phyloP scores from a whole-genome alignment of 2,888 invertebrate species.

The Pyralis farinalis region DNA sequence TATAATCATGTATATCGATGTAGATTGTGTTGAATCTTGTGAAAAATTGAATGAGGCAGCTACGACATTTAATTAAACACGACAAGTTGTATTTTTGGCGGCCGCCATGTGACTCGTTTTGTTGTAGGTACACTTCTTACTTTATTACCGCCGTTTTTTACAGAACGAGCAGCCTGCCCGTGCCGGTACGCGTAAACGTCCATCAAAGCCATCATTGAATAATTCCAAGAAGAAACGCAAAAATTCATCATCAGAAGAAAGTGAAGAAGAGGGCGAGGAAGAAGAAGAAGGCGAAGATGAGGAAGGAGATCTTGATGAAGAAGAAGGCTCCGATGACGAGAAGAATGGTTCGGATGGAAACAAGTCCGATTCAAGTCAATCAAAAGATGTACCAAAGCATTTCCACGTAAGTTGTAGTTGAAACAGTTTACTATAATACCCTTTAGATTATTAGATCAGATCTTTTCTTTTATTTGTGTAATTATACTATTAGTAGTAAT shows the following conservation, averaged over 20 bases:
- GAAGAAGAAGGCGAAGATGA: conserved; percentile 68
- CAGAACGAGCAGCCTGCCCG: conserved; percentile 61
- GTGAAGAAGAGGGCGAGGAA: conserved; percentile 64
- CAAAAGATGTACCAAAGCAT: conserved; percentile 79
- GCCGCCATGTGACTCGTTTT: neutral
- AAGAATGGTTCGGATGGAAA: conserved; percentile 78
- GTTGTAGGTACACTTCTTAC: no score
- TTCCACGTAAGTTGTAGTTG: conserved; percentile 71
- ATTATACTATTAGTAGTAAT: no score
- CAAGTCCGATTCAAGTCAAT: conserved; percentile 77
- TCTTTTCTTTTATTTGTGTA: no score
- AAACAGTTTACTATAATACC: no score
- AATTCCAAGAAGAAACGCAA: conserved; percentile 74
- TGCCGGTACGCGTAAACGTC: conserved; percentile 53
- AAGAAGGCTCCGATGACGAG: conserved; percentile 76
- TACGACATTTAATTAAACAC: no score
- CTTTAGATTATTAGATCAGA: no score
- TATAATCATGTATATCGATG: neutral
- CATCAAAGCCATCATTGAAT: conserved; percentile 51
- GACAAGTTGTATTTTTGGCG: neutral
- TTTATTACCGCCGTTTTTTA: conserved; percentile 3
- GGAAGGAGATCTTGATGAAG: conserved; percentile 69
- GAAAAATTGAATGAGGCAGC: no score
- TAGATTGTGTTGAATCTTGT: no score
- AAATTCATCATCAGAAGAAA: conserved; percentile 68